These are phyloP conservation scores for Bombus waltoni DNA, from an alignment of 1,140 invertebrate genomes.

Conservation along the genomic window DNA sequence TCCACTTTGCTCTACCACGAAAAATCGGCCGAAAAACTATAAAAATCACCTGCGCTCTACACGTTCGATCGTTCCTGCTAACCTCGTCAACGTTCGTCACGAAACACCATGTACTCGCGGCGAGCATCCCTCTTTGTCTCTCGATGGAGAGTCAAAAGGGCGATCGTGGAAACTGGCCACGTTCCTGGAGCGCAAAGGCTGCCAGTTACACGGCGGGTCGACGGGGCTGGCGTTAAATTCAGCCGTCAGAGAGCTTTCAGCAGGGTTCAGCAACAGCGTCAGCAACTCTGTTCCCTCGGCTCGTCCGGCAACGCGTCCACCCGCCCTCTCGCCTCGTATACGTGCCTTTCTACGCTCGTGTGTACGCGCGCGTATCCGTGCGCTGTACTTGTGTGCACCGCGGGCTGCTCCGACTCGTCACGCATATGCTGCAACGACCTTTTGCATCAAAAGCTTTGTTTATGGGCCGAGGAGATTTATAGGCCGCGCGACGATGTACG, in stretches of 20 bases:
- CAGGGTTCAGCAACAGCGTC: constrained; percentile 53
- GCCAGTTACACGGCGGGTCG: constrained; percentile 51
- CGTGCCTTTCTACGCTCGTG: background rate
- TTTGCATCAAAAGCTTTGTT: constrained; percentile 81
- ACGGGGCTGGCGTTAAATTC: constrained; percentile 75
- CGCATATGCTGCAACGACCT: constrained; percentile 79
- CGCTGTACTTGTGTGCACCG: background rate
- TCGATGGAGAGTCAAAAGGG: constrained; percentile 11
- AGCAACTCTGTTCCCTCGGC: constrained; percentile 49
- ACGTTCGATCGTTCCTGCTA: background rate
- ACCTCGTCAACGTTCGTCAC: background rate
- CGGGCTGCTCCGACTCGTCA: constrained; percentile 67
- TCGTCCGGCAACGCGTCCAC: background rate
- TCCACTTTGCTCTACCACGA: too few relatives aligned
- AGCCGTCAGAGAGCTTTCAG: constrained; percentile 68
- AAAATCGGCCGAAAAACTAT: background rate
- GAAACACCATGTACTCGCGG: background rate
- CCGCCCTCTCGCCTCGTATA: background rate
- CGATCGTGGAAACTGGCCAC: constrained; percentile 49
- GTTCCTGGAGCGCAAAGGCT: constrained; percentile 41
- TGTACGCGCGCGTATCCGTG: background rate
- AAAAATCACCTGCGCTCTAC: background rate
- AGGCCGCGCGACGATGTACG: constrained; percentile 68
- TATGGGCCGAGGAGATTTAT: constrained; percentile 81
- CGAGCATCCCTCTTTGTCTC: background rate